phyloP scores from a whole-genome alignment of 2,888 invertebrate species.

The Chrysodeixis includens region DNA sequence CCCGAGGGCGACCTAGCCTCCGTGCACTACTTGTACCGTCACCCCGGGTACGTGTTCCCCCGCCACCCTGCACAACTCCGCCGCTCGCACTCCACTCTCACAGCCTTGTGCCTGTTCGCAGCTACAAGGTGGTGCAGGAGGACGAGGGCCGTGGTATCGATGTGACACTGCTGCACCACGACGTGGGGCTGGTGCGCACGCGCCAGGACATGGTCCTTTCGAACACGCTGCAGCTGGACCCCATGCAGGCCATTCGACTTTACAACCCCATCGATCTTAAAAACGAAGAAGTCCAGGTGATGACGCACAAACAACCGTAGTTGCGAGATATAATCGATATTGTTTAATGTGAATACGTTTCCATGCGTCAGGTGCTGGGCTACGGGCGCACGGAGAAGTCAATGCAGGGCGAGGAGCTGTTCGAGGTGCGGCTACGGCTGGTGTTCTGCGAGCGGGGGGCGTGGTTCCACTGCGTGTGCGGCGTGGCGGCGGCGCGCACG shows the following conservation, averaged over 20 bases:
- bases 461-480: slow-evolving; percentile 77
- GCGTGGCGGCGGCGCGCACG: slow-evolving; percentile 55
- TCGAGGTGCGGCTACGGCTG: slow-evolving; percentile 69
- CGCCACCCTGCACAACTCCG: not conserved
- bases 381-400: slow-evolving; percentile 77
- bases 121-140: slow-evolving; percentile 72
- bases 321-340: not conserved
- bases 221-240: slow-evolving; percentile 36
- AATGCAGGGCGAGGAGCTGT: slow-evolving; percentile 72
- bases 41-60: slow-evolving; percentile 70
- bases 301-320: slow-evolving; percentile 27
- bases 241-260: slow-evolving; percentile 57
- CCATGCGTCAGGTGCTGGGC: slow-evolving; percentile 71
- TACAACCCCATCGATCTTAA: slow-evolving; percentile 63
- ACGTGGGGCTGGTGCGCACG: slow-evolving; percentile 81
- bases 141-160: slow-evolving; percentile 75
- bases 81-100: not conserved
- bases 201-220: slow-evolving; percentile 65
- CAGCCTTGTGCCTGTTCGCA: slow-evolving; percentile 42
- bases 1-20: slow-evolving; percentile 64
- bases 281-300: slow-evolving; percentile 67
- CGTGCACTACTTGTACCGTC: slow-evolving; percentile 74
- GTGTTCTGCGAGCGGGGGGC: slow-evolving; percentile 68
- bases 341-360: not conserved
- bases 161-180: slow-evolving; percentile 79